Evolutionary conservation across 2,888 invertebrate species (phyloP), one percentile per base, ranked within the genome.

Genomic region (Nebria brevicollis): DNA sequence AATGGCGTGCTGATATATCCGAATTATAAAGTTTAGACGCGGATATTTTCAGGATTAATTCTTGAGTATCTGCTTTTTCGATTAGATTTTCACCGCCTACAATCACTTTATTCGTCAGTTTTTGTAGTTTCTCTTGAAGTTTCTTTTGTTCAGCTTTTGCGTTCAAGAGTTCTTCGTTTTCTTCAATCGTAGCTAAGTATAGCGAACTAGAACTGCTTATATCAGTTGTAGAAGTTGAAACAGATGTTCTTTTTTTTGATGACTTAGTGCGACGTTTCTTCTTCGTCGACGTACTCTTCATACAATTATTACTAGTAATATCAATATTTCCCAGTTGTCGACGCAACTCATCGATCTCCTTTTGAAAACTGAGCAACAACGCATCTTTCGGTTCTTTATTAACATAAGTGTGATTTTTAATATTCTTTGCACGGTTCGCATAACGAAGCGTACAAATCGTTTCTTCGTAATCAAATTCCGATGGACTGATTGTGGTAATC

Each of bases 301-400:
- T 26, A 68, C n/a, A n/a, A 2, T 26, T n/a, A 26, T 15, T 68
- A 54, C 13, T 54, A 54, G 54, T 11, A 13, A 72, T 34, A 72
- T 41, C 41, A n/a, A 72, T 92, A 82, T 96, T 95, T 85, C 95
- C 95, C 83, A 98, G 89, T 87, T 97, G 96, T 84, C 94, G 94
- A 83, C 94, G 93, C 65, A 98, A 91, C 74, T 95, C 94, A 85
- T 96, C 96, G 83, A 98, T 97, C 89, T 98, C 98, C 86, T 95
- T 94, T 89, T 98, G 97, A 89, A 97, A 98, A 89, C 97, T 95
- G 65, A 97, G 92, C 11, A 98, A 92, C 68, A 98, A 89, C 0
- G 98, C 97, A 90, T 98, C 98, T 84, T 98, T 98, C 0, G 98
- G 97, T 88, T 98, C 98, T 88, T 96, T 97, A 89, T 99, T 99